Evolutionary conservation across 2,113 vertebrate species (phyloP).

Genomic region (Spermophilus dauricus): DNA sequence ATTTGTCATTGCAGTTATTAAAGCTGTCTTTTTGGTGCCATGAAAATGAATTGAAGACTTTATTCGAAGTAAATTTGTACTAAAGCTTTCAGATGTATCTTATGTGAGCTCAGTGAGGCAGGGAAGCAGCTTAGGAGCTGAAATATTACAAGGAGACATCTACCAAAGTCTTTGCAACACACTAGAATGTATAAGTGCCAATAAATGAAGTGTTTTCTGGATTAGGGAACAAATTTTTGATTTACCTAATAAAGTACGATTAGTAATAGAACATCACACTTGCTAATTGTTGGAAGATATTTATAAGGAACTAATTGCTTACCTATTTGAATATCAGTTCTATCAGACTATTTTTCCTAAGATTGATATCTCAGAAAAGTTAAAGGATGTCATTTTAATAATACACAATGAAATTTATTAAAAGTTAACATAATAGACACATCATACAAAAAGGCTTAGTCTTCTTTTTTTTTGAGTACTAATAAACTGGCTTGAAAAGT

Average conservation of each 20-base stretch:
- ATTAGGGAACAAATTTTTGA: constrained; percentile 84
- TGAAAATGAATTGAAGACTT: constrained; percentile 94
- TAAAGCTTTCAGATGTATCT: constrained; percentile 94
- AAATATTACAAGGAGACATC: constrained; percentile 90
- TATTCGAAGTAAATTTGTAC: constrained; percentile 94
- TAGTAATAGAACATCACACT: not conserved
- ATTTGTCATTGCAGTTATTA: constrained; percentile 97
- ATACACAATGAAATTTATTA: constrained; percentile 20
- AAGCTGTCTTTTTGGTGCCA: constrained; percentile 95
- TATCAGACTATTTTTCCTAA: not conserved
- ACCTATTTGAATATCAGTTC: not conserved
- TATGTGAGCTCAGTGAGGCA: constrained; percentile 94
- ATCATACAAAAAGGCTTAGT: not conserved
- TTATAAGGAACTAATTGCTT: not conserved
- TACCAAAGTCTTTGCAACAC: constrained; percentile 87
- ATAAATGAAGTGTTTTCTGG: constrained; percentile 86
- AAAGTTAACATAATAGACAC: not conserved
- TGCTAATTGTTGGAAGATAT: constrained; percentile 23
- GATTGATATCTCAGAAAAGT: not conserved
- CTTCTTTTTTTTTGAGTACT: not conserved
- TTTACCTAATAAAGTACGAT: not conserved
- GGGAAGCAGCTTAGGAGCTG: constrained; percentile 92
- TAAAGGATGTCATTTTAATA: constrained; percentile 27
- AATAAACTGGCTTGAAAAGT: fast-evolving
- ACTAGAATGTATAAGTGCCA: constrained; percentile 84